Evolutionary conservation across 2,797 vertebrate genomes (phyloP).

Genomic region (Diplodus sargus): DNA sequence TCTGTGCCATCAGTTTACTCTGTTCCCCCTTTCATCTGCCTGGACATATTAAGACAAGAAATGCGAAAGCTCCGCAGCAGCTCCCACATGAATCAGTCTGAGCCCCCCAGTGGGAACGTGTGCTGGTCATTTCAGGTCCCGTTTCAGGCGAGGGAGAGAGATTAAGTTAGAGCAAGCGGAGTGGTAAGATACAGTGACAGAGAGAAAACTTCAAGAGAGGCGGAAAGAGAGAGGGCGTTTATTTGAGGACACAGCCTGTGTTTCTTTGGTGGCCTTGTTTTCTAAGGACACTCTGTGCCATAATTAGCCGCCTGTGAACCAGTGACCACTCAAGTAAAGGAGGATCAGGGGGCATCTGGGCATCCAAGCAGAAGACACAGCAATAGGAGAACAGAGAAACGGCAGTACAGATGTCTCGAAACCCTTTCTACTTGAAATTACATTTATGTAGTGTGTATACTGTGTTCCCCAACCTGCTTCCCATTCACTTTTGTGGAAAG

Average conservation of each 20-base stretch:
- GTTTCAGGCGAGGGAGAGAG: conserved; percentile 27
- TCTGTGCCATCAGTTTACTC: conserved; percentile 72
- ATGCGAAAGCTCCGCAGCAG: conserved; percentile 63
- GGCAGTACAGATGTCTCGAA: background rate
- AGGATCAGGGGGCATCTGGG: conserved; percentile 1
- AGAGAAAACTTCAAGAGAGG: conserved; percentile 27
- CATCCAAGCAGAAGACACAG: background rate
- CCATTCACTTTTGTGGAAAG: too few relatives aligned
- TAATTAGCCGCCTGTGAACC: conserved; percentile 47
- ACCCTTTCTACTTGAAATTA: background rate
- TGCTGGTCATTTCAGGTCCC: conserved; percentile 72
- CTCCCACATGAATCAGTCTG: conserved; percentile 69
- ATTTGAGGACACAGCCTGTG: conserved; percentile 46
- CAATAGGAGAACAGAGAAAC: background rate
- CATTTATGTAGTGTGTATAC: background rate
- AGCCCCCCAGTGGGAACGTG: conserved; percentile 69
- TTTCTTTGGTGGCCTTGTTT: conserved; percentile 48
- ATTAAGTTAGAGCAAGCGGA: conserved; percentile 35
- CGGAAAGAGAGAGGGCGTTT: conserved; percentile 16
- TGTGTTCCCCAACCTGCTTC: too few relatives aligned
- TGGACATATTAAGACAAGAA: conserved; percentile 75
- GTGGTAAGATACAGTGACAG: conserved; percentile 36
- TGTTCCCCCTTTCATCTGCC: conserved; percentile 74
- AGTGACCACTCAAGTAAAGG: conserved; percentile 32
- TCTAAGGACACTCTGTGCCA: conserved; percentile 45